Evolutionary conservation across 2,113 vertebrate species (phyloP), one percentile per base, ranked within the genome.

Genomic region (Lophius piscatorius): DNA sequence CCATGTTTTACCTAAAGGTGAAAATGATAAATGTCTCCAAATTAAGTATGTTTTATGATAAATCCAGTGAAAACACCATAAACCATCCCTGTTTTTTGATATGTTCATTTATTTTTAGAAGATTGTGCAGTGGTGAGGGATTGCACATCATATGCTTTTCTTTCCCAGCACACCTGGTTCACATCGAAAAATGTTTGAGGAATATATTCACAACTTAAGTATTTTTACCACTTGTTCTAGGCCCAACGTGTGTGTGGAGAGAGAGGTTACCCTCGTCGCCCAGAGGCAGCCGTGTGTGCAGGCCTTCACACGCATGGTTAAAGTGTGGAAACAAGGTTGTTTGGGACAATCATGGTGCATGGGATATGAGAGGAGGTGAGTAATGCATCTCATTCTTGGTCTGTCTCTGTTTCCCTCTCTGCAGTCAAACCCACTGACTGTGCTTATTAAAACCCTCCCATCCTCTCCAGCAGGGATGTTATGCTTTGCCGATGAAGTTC

Each of bases 301-400:
- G 70, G 92, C 93, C 35, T 91, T 94, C 70, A 92, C 83, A 50
- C 93, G 90, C 5, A 60, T 87, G 12, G 90, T 92, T 63, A 90
- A 87, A 22, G 88, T 93, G 52, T 96, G 96, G 97, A 93, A 87
- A 76, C 92, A 93, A 5, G 94, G 89, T 81, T 98, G 97, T 1
- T 79, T 74, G 4, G 88, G 84, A 9, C 94, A 90, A 63, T 71
- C 63, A 0, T 94, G 95, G 95, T 98, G 97, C 29, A 2, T 90
- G 4, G 84, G 91, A 71, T 93, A 94, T 0, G 92, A 97, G 76
- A 87, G 91, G 10, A 95, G 96, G 96, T 95, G 89, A 2, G 94
- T 86, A 57, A 63, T 59, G 2, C 9, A 16, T 13, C 48, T 51
- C 26, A 22, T 73, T 54, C 56, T 20, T 38, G 4, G 16, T 66